Base-by-base conservation (phyloP, 2,113 vertebrate genomes). In the Dipodomys spectabilis region DNA sequence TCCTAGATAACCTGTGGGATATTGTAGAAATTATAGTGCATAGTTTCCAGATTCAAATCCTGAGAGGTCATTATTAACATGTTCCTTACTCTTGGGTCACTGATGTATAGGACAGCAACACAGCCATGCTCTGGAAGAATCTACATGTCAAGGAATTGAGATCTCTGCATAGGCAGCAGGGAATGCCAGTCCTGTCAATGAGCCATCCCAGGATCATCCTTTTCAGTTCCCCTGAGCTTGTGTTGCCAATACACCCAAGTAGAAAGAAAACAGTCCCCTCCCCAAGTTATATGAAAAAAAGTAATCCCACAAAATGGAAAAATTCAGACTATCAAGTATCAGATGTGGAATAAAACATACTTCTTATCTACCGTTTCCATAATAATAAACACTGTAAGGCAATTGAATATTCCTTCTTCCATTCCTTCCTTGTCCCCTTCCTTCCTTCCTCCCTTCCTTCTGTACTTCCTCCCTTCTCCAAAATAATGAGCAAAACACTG, bases 21-120 rank as follows among this genome's bases (percentile, higher is more conserved):
- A 15, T 8, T 28, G 11, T 35, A n/a, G 49, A 84, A 30, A 71
- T 74, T 44, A 69, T 9, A 69, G 1, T 39, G 11, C 32, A 1
- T 71, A 68, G 64, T 28, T 81, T 82, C 44, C 22, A 27, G 2
- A 28, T 87, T 91, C 64, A 73, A 6, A 30, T 88, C 32, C 60
- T n/a, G 28, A 32, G 6, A 28, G 4, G 32, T n/a, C 1, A 2
- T 49, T 75, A 16, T 5, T 28, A 45, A 30, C 10, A 0, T 68
- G 12, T 79, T 82, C 8, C 15, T 67, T 7, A 62, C 53, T 67
- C 64, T 78, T 60, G 27, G 30, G 16, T 60, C 27, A 57, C 5
- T 67, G 15, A 73, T 2, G 25, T 28, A 12, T 60, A 27, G 0
- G 1, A 1, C 62, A 5, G 20, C 44, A 44, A 0, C 78, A 1